Evolutionary conservation across 1,140 invertebrate genomes (phyloP), one percentile per base, ranked within the genome.

Genomic region (Oedothorax gibbosus): DNA sequence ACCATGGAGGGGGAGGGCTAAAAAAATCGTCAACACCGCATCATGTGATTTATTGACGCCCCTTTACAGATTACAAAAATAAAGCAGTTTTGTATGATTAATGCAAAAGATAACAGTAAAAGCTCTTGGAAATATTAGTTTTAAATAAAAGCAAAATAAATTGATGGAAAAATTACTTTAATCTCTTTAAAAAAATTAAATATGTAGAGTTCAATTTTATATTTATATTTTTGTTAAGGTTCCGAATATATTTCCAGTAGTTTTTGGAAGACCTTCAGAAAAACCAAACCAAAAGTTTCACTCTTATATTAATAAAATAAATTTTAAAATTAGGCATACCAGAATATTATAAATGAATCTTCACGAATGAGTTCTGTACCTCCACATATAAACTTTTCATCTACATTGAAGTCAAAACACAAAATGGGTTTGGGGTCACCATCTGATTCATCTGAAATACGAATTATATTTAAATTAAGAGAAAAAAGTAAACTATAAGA

Each of bases 331-430:
- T 64, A 53, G 49, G 62, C 71, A 53, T 82, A 86, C 85, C 85
- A 86, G 64, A 82, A 86, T 60, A 86, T 21, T 15, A 86, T 8
- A 82, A 82, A 86, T 0, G 78, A 50, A 71, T 86, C 78, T 60
- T 78, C 53, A 14, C 72, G n/a, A 54, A 86, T 71, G 10, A 82
- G 71, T 71, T 86, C 85, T 62, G 85, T 86, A 50, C 85, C 85
- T 54, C 18, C 78, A 86, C 60, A 82, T 8, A 86, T 5, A 76
- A 35, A 77, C 2, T 20, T 75, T 53, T 82, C 85, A 77, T 64
- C 54, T 20, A 35, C 60, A 21, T 82, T 79, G 15, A 76, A 62
- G 20, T 86, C 85, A 86, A 86, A 86, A 18, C 78, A 77, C 12
- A 50, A 53, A 7, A 86, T 9, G 14, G 85, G 85, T 64, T 86